Percentiles rank a stretch among this genome's conserved stretches.
Conservation (phyloP, 2,888 invertebrate genomes). For the Dilophus febrilis region DNA sequence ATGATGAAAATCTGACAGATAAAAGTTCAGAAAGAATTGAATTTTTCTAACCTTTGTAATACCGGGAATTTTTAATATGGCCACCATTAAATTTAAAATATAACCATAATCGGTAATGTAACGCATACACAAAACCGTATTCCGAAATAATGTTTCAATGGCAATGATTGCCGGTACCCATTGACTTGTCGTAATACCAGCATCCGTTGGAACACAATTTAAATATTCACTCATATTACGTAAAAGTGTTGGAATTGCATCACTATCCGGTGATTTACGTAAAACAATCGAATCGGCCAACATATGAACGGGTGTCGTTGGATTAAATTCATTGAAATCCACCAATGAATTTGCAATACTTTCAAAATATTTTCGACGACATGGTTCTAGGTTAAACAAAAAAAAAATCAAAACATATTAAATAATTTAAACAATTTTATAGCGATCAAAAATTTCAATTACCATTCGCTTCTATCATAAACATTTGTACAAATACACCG, state of each 20-base stretch:
- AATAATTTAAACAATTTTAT: background rate
- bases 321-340: conserved; percentile 92
- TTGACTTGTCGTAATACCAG: conserved; percentile 46
- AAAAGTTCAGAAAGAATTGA: conserved; percentile 1
- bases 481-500: conserved; percentile 90
- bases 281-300: conserved; percentile 58
- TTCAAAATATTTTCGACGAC: conserved; percentile 72
- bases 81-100: conserved; percentile 58
- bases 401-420: conserved; percentile 3
- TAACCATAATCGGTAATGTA: conserved; percentile 53
- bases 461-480: conserved; percentile 79
- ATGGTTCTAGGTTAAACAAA: conserved; percentile 18
- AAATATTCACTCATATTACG: conserved; percentile 88
- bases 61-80: conserved; percentile 67
- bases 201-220: conserved; percentile 76
- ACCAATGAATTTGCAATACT: conserved; percentile 84
- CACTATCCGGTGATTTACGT: conserved; percentile 53
- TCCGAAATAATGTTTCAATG: conserved; percentile 72
- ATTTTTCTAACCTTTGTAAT: conserved; percentile 25
- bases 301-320: conserved; percentile 82
- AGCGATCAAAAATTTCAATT: conserved; percentile 10
- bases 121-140: conserved; percentile 50
- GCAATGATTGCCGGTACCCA: conserved; percentile 73
- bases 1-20: no score
- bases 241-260: conserved; percentile 58